Evolutionary conservation across 2,888 invertebrate species (phyloP), one percentile per base, ranked within the genome.

Genomic region (Operophtera brumata): DNA sequence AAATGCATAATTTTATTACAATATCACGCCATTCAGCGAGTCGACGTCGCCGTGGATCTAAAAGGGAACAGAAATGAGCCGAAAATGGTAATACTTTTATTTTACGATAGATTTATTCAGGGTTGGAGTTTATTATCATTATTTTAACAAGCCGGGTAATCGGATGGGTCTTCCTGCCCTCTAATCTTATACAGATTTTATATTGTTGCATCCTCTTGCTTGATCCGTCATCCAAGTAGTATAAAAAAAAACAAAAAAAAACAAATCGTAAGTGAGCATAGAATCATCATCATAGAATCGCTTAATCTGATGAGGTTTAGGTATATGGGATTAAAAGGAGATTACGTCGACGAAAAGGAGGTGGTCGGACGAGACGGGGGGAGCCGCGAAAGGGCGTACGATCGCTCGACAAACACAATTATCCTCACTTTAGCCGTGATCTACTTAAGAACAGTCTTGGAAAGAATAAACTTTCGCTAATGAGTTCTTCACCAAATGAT

Each of bases 361-460:
- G 56, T 46, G 59, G 62, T 30, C 8, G 30, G 30, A 2, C 30
- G 30, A 30, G 30, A 30, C 47, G 59, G 45, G 56, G 50, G 51
- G 43, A 60, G 54, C 53, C 53, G 41, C 53, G 41, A 56, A 51
- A 47, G 48, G 53, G 48, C 46, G 56, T 49, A 62, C 65, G 64
- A 70, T 59, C 61, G 67, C 67, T 72, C 66, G 56, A 69, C 69
- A 77, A 77, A 78, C 70, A 75, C 66, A 73, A 76, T 77, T 71
- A 76, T 48, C 57, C 45, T 57, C 72, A 66, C 57, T 71, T 68
- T 63, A 70, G 64, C 64, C 67, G 66, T 69, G 70, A 74, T 70
- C 71, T 69, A 64, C 63, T 62, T 59, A 56, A 52, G 50, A 20
- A 42, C 54, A 47, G 46, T 55, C 47, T 51, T 39, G 51, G 43